Base-by-base conservation (phyloP, 2,888 invertebrate genomes). In the Netelia virgata region DNA sequence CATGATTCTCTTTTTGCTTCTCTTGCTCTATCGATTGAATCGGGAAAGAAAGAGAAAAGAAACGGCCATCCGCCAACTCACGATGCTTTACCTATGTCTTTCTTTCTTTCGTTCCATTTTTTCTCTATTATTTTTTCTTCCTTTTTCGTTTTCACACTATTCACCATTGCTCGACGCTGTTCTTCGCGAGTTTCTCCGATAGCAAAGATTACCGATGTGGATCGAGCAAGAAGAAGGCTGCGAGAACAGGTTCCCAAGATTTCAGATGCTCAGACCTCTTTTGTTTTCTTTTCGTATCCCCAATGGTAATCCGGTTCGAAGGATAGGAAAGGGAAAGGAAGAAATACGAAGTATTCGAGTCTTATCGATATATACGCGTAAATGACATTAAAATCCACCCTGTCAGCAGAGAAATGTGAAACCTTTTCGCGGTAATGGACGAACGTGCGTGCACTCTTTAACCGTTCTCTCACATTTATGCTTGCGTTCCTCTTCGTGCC, bases 21-120 rank as follows among this genome's bases (percentile, higher is more conserved):
- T 63, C n/a, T 59, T 36, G 61, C 55, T 68, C 43, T 53, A 81
- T 77, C 81, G 73, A 81, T 81, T 69, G 68, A 66, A 74, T 64
- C 47, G 50, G 20, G 18, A 82, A 74, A 69, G 75, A 73, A 78
- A 68, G 76, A 82, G 78, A 69, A 57, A 86, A 85, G 86, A 79
- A 73, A 82, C 86, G 89, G 87, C 86, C 86, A 85, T 72, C 86
- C 86, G 90, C 88, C 88, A 89, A 76, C 81, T 57, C 57, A 41
- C 70, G 36, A 77, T 77, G 63, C 61, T 18, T 69, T 53, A 3
- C 18, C 18, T 20, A 18, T 36, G 63, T 74, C 28, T 70, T 66
- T 76, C 66, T 23, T 53, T 43, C 70, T 36, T 47, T 53, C 59
- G 18, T 36, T 41, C 55, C 61, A 72, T 73, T 66, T 68, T 61